Percentiles rank a stretch among this genome's conserved stretches.
phyloP scores from a whole-genome alignment of 2,113 vertebrate species.

The Apodemus sylvaticus region DNA sequence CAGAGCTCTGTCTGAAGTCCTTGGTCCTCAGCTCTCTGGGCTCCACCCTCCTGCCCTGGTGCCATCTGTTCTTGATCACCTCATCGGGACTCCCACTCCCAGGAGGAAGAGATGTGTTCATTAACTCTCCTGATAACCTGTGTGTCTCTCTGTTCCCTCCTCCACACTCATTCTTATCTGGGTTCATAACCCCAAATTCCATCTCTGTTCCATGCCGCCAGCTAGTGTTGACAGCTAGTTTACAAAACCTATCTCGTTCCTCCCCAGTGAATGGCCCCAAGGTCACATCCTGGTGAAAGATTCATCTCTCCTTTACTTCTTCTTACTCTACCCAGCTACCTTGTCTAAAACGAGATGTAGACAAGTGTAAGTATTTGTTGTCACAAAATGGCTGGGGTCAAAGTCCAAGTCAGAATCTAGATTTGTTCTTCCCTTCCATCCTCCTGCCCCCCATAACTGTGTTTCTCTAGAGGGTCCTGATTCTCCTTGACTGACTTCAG shows the following conservation, averaged over 20 bases:
- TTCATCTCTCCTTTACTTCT: neutral
- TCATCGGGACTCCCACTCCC: neutral
- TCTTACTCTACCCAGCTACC: neutral
- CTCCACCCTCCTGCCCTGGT: neutral
- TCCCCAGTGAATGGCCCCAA: neutral
- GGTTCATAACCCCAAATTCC: neutral
- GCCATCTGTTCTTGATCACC: neutral
- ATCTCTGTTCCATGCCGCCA: too few relatives aligned
- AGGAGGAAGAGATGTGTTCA: neutral
- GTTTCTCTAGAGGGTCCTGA: neutral
- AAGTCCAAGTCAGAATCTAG: neutral
- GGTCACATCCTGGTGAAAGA: neutral
- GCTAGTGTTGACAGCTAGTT: neutral
- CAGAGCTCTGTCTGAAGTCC: neutral
- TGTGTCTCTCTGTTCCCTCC: neutral
- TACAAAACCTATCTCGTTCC: neutral
- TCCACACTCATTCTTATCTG: neutral
- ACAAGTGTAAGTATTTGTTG: neutral
- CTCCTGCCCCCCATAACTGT: fast-evolving
- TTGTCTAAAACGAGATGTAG: neutral
- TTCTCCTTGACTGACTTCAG: neutral
- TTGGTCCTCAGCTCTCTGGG: neutral
- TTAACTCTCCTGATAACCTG: conserved; percentile 25
- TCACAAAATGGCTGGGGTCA: neutral
- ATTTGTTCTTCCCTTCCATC: neutral